Evolutionary conservation across 2,888 invertebrate species (phyloP).

Genomic region (Aphidius colemani): DNA sequence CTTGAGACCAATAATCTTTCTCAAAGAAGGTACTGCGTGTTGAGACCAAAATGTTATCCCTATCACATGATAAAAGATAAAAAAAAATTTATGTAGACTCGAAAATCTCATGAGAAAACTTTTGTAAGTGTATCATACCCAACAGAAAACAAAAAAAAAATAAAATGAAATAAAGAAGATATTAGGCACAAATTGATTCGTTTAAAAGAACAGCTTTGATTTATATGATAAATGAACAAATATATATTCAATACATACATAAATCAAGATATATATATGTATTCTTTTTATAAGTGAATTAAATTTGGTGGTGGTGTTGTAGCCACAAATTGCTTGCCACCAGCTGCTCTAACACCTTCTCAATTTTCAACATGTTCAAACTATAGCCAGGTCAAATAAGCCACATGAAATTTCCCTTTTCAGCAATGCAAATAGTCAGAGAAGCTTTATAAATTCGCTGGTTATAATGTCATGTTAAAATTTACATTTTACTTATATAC

Average conservation of each 20-base stretch:
- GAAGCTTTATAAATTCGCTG: conserved; percentile 23
- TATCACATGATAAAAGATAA: neutral
- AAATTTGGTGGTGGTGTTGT: conserved; percentile 26
- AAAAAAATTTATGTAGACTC: no score
- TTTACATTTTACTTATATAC: conserved; percentile 11
- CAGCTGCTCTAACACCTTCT: conserved; percentile 47
- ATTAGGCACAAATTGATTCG: neutral
- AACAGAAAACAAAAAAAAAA: neutral
- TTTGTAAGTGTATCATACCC: no score
- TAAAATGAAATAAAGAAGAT: conserved; percentile 21
- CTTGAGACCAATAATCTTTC: conserved; percentile 24
- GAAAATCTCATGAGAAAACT: no score
- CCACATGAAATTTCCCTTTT: conserved; percentile 39
- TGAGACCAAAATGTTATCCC: neutral
- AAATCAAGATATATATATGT: no score
- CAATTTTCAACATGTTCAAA: conserved; percentile 31
- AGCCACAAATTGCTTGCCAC: conserved; percentile 45
- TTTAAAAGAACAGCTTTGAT: neutral
- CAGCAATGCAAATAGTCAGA: conserved; percentile 40
- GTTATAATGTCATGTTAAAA: conserved; percentile 23
- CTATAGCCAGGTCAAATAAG: conserved; percentile 32
- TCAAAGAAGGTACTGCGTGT: conserved; percentile 2
- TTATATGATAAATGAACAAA: neutral
- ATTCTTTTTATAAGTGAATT: conserved; percentile 21
- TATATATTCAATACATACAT: neutral